Evolutionary conservation across 2,797 vertebrate species (phyloP).

Genomic region (Pseudopleuronectes americanus): DNA sequence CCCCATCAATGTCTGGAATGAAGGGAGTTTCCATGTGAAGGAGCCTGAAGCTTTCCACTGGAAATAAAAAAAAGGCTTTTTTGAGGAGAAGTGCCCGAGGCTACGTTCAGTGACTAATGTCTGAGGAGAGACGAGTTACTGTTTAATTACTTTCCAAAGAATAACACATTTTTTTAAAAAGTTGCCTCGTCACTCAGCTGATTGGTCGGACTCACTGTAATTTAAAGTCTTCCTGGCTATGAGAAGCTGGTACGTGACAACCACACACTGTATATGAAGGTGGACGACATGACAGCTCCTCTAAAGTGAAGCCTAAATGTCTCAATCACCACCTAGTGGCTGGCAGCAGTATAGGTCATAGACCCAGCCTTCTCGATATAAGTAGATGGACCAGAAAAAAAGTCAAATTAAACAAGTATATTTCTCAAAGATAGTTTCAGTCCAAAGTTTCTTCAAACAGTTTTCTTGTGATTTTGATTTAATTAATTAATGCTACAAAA

Average conservation of each 20-base stretch:
- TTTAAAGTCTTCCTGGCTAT: background rate
- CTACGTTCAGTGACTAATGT: conserved; percentile 20
- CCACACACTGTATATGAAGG: too few species aligned
- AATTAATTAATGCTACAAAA: too few species aligned
- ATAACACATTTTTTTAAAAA: background rate
- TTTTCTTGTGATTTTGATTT: too few species aligned
- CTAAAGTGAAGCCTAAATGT: too few species aligned
- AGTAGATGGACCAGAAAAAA: too few species aligned
- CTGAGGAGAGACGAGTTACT: conserved; percentile 15
- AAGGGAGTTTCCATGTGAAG: conserved; percentile 70
- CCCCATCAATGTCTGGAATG: conserved; percentile 55
- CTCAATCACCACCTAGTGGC: too few species aligned
- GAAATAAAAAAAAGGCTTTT: conserved; percentile 37
- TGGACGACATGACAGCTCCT: too few species aligned
- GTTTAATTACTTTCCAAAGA: conserved; percentile 3
- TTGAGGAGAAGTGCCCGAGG: conserved; percentile 23
- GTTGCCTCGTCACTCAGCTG: background rate
- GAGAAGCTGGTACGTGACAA: background rate
- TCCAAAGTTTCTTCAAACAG: too few species aligned
- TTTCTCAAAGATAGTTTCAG: too few species aligned
- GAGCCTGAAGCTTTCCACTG: conserved; percentile 44
- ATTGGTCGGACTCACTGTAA: background rate
- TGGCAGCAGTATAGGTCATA: too few species aligned
- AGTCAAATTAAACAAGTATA: too few species aligned
- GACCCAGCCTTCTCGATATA: too few species aligned